Percentiles rank a stretch among this genome's conserved stretches.
Conservation (phyloP, 1,140 invertebrate genomes). For the Drosophila simulans region DNA sequence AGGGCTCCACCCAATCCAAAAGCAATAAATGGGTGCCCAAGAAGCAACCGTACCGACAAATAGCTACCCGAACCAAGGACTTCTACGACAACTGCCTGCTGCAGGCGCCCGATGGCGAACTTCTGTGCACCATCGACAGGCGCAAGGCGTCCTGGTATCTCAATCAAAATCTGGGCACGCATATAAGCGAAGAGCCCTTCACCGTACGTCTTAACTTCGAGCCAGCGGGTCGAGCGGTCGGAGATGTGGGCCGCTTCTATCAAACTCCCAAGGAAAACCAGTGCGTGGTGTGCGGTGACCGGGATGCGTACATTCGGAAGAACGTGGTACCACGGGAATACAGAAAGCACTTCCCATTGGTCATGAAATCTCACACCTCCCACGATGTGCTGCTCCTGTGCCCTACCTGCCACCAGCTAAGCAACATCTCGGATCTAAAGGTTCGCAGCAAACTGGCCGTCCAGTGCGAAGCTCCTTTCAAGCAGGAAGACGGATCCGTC, state of each 20-base stretch:
- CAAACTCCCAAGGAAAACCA: conserved; percentile 90
- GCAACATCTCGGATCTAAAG: conserved; percentile 88
- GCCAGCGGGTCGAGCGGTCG: conserved; percentile 90
- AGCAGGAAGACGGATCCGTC: conserved; percentile 53
- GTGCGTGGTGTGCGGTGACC: conserved; percentile 93
- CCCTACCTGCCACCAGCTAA: conserved; percentile 89
- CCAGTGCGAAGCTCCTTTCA: conserved; percentile 88
- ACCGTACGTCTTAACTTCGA: conserved; percentile 92
- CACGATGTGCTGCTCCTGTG: conserved; percentile 93
- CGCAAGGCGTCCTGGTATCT: conserved; percentile 93
- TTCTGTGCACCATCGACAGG: conserved; percentile 92
- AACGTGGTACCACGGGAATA: conserved; percentile 94
- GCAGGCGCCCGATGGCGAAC: conserved; percentile 91
- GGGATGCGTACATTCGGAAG: conserved; percentile 90
- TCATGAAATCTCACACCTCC: conserved; percentile 93
- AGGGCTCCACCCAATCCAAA: neutral
- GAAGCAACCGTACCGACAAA: conserved; percentile 45
- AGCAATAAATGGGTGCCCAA: conserved; percentile 23
- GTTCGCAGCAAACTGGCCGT: conserved; percentile 87
- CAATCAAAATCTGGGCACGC: conserved; percentile 88
- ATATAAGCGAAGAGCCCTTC: conserved; percentile 89
- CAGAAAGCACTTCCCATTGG: conserved; percentile 92
- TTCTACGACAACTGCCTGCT: conserved; percentile 93
- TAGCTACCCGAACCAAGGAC: conserved; percentile 86
- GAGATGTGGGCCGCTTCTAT: conserved; percentile 90